These are phyloP conservation scores for Papilio helenus DNA, from an alignment of 1,140 invertebrate species.

Conservation along the genomic window DNA sequence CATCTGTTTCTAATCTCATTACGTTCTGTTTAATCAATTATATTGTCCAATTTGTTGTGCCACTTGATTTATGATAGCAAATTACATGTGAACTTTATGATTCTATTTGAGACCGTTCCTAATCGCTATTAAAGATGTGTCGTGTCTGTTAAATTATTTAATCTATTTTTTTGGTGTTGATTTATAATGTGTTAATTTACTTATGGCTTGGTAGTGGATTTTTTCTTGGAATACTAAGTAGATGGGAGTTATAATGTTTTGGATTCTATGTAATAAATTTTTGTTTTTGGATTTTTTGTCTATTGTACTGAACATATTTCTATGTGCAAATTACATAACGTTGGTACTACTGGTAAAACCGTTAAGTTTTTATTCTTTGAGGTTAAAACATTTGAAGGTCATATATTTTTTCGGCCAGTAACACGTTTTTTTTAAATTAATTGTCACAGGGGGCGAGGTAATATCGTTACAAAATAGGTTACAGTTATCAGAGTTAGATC, in stretches of 20 bases:
- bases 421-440: too few relatives aligned
- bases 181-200: too few relatives aligned
- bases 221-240: too few relatives aligned
- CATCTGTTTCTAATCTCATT: background rate
- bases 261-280: too few relatives aligned
- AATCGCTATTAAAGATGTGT: background rate
- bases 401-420: background rate
- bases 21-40: constrained; percentile 13
- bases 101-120: background rate
- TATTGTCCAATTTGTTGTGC: background rate
- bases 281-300: too few relatives aligned
- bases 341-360: too few relatives aligned
- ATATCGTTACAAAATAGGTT: background rate
- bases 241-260: too few relatives aligned
- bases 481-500: background rate
- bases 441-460: too few relatives aligned
- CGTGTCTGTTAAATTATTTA: background rate
- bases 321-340: too few relatives aligned
- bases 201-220: too few relatives aligned
- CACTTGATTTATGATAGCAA: constrained; percentile 12
- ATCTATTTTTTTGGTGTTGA: background rate
- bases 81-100: constrained; percentile 30
- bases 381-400: background rate
- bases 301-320: too few relatives aligned
- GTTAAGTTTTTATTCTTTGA: too few relatives aligned